Percentiles rank a stretch among this genome's conserved stretches.
phyloP scores from a whole-genome alignment of 2,113 vertebrate species.

The Heloderma charlesbogerti region DNA sequence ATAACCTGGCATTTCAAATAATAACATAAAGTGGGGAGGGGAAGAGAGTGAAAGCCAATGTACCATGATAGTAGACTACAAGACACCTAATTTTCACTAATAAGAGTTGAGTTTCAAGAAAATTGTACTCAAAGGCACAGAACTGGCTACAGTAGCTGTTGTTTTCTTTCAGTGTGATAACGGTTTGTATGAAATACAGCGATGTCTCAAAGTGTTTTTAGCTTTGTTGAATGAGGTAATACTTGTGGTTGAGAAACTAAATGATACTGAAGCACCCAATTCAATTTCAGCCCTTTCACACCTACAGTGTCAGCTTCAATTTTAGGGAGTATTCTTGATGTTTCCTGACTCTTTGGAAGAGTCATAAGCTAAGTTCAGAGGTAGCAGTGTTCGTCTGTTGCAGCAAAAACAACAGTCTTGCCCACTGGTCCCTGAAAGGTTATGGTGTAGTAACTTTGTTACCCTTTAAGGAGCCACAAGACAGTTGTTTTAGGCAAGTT shows the following conservation, averaged over 20 bases:
- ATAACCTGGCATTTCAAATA: conserved; percentile 6
- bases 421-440: neutral
- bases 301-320: neutral
- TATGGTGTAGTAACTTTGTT: neutral
- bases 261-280: conserved; percentile 4
- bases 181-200: conserved; percentile 6
- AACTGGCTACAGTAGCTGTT: neutral
- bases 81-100: neutral
- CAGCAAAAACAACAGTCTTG: neutral
- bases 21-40: neutral
- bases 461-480: too few relatives aligned
- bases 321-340: neutral
- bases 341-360: neutral
- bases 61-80: neutral
- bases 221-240: neutral
- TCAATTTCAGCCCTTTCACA: conserved; percentile 16
- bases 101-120: neutral
- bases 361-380: neutral
- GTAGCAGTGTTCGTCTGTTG: neutral
- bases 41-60: neutral
- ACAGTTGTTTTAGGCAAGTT: too few relatives aligned
- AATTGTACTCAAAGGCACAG: neutral
- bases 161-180: conserved; percentile 4
- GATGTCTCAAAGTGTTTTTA: neutral
- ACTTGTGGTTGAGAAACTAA: neutral